Evolutionary conservation across 1,140 invertebrate species (phyloP), one percentile per base, ranked within the genome.

Genomic region (Lithobius niger): DNA sequence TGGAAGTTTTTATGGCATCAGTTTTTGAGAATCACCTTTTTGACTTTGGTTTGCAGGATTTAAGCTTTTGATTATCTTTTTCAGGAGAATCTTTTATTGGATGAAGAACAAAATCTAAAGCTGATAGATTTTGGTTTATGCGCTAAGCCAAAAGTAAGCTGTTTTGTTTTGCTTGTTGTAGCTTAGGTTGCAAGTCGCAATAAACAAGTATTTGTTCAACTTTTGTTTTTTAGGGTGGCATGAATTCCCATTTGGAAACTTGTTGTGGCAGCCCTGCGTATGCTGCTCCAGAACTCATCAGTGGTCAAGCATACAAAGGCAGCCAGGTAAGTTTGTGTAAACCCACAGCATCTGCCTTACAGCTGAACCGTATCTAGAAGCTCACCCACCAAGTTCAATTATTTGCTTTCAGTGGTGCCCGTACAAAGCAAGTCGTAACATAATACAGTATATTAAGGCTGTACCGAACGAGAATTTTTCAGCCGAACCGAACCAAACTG

Each of bases 41-140:
- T 58, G 57, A 19, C 51, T 22, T 15, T 44, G 40, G 25, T n/a
- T n/a, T n/a, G n/a, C n/a, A n/a, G n/a, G n/a, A n/a, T n/a, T 52
- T 56, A 25, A 16, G 47, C 42, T 45, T 22, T 27, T 10, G 36
- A 56, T 49, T 63, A 59, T 63, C 57, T 57, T 57, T 61, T 68
- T 42, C 62, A 84, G 82, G 86, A 89, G 74, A 90, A 93, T 71
- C 76, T 93, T 47, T 68, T 93, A 24, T 65, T 93, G 49, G 83
- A 89, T 62, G 80, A 79, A 64, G 77, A 86, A 50, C 78, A 88
- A 58, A 82, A 84, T 64, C 71, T 93, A 19, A 91, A 91, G 67
- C 67, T 93, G 43, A 93, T 93, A 60, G 88, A 93, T 70, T 93
- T 93, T 77, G 89, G 89, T 27, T 71, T 93, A 6, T 90, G 88